phyloP scores from a whole-genome alignment of 2,797 vertebrate species.

The Buceros bicornis region DNA sequence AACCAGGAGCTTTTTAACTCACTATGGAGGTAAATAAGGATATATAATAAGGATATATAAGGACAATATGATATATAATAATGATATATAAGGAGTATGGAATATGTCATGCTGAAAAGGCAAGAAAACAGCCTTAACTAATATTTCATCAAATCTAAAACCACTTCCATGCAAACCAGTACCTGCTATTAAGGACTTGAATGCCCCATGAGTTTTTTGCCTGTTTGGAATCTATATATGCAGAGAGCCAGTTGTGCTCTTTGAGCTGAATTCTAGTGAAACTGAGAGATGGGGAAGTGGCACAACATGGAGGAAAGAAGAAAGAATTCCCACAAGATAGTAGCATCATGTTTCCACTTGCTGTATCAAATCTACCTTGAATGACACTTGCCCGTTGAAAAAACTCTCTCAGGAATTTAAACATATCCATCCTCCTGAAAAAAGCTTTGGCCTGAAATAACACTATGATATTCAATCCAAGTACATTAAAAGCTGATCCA shows the following conservation, averaged over 20 bases:
- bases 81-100: background rate
- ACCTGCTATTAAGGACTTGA: background rate
- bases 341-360: background rate
- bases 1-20: background rate
- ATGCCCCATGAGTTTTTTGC: background rate
- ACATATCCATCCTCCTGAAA: background rate
- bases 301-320: background rate
- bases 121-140: background rate
- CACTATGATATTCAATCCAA: background rate
- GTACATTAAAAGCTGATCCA: background rate
- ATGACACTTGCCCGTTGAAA: background rate
- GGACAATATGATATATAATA: too few species aligned
- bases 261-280: background rate
- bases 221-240: background rate
- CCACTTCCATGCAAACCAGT: background rate
- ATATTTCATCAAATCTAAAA: background rate
- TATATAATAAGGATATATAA: too few species aligned
- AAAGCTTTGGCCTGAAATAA: background rate
- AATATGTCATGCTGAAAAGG: background rate
- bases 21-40: too few species aligned
- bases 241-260: background rate
- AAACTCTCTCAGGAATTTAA: background rate
- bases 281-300: background rate
- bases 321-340: background rate
- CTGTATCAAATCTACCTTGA: background rate